Base-by-base conservation (phyloP, 2,888 invertebrate genomes). In the Odontothrips loti region DNA sequence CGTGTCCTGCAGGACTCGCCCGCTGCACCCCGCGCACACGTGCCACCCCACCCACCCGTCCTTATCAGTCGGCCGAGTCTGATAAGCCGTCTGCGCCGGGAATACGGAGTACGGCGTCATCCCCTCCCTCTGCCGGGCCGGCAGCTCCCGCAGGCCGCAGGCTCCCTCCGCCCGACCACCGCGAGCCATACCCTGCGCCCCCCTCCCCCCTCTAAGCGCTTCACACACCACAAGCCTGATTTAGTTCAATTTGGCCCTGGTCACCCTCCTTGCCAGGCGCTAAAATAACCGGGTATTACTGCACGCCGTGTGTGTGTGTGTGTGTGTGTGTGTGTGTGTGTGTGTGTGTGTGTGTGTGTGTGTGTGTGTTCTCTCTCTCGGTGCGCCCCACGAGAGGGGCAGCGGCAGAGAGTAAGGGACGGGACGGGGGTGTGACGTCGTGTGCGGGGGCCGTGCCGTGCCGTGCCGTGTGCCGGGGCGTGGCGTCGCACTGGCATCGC, bases 261-360 rank as follows among this genome's bases (percentile, higher is more conserved):
- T 75, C 68, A 27, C 58, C 58, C 58, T 58, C 58, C 58, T 58
- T 75, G 68, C 68, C 68, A 75, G 23, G 68, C 68, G 68, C 68
- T 23, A 75, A 75, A 75, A 75, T 75, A 75, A 75, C 68, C 68
- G 68, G 68, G 68, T 27, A 75, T 75, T 75, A 75, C 68, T 75
- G 68, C 68, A 75, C 68, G 68, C 23, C 27, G 27, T 11, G 68
- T 58, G 11, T 17, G 58, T 20, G 58, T 58, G 58, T 58, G 58
- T n/a, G 51, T 17, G 58, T 58, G 58, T 58, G 58, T n/a, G 34
- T 43, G 34, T 43, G 34, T 43, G 34, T 43, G 34, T 43, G 34
- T 43, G 34, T 43, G 34, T 43, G 34, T 43, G 34, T 43, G 34
- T 43, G 34, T 6, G 34, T 2, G 34, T 43, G 34, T 43, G 34